Conservation (phyloP, 92 coral and sea anemone species). For the Muricea muricata region DNA sequence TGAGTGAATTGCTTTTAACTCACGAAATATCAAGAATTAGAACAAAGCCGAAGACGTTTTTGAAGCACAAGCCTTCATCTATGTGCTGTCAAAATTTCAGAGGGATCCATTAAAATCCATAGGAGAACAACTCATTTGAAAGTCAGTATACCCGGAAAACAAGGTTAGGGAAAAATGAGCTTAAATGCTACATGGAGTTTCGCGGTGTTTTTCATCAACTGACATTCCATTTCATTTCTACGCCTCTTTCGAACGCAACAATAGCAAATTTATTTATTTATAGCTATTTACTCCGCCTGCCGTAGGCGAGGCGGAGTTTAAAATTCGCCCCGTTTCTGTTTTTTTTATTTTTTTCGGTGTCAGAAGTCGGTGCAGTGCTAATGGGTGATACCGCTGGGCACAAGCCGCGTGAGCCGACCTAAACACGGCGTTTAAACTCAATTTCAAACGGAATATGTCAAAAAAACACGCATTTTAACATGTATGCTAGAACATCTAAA, state of each 20-base stretch:
- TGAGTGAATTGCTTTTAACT: not conserved
- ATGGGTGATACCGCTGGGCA: no score
- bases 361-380: no score
- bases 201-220: not conserved
- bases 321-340: no score
- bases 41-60: not conserved
- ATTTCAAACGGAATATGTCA: no score
- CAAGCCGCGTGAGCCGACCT: no score
- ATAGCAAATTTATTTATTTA: not conserved
- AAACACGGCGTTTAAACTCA: no score
- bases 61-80: not conserved
- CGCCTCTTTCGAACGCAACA: conserved; percentile 3
- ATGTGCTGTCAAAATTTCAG: not conserved
- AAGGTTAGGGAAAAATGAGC: not conserved
- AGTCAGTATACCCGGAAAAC: not conserved
- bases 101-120: not conserved
- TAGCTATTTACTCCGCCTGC: no score
- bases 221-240: not conserved
- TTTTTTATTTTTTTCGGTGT: no score
- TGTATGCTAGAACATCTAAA: no score
- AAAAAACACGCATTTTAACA: no score
- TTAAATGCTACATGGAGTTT: not conserved
- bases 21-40: not conserved
- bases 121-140: not conserved
- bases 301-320: no score